Evolutionary conservation across 2,888 invertebrate species (phyloP), one percentile per base, ranked within the genome.

Genomic region (Malthinus flaveolus): DNA sequence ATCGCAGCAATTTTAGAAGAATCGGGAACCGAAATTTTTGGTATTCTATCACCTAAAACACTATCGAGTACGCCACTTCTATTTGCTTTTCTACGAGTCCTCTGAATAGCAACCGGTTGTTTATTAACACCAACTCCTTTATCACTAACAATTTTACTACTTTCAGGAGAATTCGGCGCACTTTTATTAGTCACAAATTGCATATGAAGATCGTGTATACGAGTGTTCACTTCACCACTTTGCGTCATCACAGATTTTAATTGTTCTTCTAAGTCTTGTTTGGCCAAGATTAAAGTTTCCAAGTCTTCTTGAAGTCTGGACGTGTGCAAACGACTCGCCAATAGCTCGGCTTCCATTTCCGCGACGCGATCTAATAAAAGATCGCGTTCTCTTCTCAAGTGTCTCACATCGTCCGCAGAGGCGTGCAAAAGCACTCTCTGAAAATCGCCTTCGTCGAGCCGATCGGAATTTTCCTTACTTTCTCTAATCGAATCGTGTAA

Each of bases 1-100:
- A 93, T 93, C 80, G 92, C 92, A 72, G 89, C 84, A 76, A 93
- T 87, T 80, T 91, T 91, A 71, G 82, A 85, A 57, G 87, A 83
- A 80, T 91, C 88, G 9, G 88, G 87, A 56, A 85, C 81, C 66
- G 84, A 80, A 62, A 88, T 85, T 74, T 85, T 85, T 61, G 85
- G 83, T 63, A 86, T 81, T 23, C 85, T 83, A 61, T 81, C 85
- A 65, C 85, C 85, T 44, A 92, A 83, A 69, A 88, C 83, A 49
- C 82, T 81, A 79, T 91, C 90, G 60, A 91, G 82, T 42, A 85
- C 84, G n/a, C 23, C 23, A 60, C 89, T 88, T 60, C 88, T 80
- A 49, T 72, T 67, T 66, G 58, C 36, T 56, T 51, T 61, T 52
- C 54, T 62, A 46, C 54, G 59, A 56, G 68, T 67, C 69, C 69